These are phyloP conservation scores for Morone saxatilis DNA, from an alignment of 2,113 vertebrate species.

Conservation along the genomic window DNA sequence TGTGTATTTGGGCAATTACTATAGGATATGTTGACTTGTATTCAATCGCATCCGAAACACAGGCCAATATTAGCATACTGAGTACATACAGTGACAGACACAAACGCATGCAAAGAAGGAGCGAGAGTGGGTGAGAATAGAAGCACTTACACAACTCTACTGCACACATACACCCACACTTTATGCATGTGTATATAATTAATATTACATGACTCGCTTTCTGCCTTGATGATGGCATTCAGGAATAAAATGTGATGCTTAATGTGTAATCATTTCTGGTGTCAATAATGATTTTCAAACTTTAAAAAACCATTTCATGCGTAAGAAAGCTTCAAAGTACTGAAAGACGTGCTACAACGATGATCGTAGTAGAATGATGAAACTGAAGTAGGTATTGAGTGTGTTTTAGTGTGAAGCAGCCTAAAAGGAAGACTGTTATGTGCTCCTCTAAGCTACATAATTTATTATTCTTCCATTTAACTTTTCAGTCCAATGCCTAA, in stretches of 20 bases:
- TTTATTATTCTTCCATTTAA: constrained; percentile 50
- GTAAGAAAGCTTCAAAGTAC: background rate
- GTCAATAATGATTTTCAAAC: background rate
- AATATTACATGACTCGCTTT: background rate
- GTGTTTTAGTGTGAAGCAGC: constrained; percentile 1
- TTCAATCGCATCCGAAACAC: background rate
- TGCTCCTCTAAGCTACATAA: constrained; percentile 40
- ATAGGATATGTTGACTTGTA: background rate
- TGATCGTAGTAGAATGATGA: background rate
- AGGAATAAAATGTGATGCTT: background rate
- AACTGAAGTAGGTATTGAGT: background rate
- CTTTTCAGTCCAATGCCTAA: constrained; percentile 6
- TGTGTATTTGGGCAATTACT: background rate
- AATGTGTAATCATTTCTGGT: background rate
- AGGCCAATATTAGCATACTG: background rate
- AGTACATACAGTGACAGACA: background rate
- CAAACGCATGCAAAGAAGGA: background rate
- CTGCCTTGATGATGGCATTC: background rate
- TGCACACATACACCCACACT: background rate
- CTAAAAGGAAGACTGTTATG: constrained; percentile 3
- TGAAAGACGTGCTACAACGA: background rate
- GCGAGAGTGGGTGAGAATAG: background rate
- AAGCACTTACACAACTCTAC: background rate
- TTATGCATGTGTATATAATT: background rate
- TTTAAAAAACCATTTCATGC: background rate